Evolutionary conservation across 1,140 invertebrate species (phyloP).

Genomic region (Macrostomum lignano): DNA sequence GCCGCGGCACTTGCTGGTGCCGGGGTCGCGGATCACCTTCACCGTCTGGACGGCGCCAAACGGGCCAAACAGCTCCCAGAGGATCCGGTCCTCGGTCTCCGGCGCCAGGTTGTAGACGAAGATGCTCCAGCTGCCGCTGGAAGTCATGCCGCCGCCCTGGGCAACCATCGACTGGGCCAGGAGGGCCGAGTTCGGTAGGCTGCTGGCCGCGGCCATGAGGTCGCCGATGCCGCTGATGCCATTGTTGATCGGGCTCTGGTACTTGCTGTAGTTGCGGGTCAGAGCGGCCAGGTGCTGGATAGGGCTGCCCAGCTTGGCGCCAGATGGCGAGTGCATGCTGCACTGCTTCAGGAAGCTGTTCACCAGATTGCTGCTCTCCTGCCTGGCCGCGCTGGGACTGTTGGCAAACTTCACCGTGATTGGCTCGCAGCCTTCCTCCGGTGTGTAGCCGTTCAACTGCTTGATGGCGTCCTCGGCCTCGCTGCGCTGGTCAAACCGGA

Average conservation of each 20-base stretch:
- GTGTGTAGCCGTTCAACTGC: slow-evolving; percentile 69
- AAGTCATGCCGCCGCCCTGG: too few species aligned
- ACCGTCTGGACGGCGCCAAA: slow-evolving; percentile 83
- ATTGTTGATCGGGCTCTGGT: too few species aligned
- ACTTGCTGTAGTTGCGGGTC: too few species aligned
- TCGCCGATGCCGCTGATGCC: too few species aligned
- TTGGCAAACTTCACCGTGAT: slow-evolving; percentile 92
- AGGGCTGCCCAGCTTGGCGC: too few species aligned
- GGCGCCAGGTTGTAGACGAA: slow-evolving; percentile 82
- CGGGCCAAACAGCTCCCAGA: slow-evolving; percentile 83
- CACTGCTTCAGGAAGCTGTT: too few species aligned
- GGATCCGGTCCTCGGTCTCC: slow-evolving; percentile 71
- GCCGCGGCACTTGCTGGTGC: slow-evolving; percentile 62
- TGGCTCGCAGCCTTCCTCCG: slow-evolving; percentile 60
- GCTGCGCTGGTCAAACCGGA: slow-evolving; percentile 71
- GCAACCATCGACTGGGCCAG: too few species aligned
- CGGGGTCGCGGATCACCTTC: slow-evolving; percentile 44
- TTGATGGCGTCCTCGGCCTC: slow-evolving; percentile 79
- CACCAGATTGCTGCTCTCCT: too few species aligned
- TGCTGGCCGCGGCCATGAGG: too few species aligned
- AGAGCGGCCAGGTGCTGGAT: too few species aligned
- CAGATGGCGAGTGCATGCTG: too few species aligned
- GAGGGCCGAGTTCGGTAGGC: too few species aligned
- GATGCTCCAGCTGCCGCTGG: slow-evolving; percentile 53
- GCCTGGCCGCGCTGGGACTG: slow-evolving; percentile 29